Conservation (phyloP, 2,113 vertebrate genomes). For the Periophthalmus modestus region DNA sequence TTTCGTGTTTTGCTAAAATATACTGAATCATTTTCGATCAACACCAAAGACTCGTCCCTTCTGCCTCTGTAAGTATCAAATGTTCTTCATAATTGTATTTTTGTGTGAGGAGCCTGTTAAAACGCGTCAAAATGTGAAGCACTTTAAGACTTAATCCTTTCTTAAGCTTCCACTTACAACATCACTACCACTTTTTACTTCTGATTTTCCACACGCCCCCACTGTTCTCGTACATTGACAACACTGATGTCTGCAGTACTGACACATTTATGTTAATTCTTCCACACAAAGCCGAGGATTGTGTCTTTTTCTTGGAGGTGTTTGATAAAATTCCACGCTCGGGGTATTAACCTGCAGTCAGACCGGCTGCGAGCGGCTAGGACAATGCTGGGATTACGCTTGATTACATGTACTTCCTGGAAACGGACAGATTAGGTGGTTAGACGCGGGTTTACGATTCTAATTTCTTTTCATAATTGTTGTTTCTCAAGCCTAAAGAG, state of each 20-base stretch:
- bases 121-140: slow-evolving; percentile 2
- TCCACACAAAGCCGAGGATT: slow-evolving; percentile 29
- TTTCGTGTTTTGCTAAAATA: too few relatives aligned
- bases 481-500: slow-evolving; percentile 6
- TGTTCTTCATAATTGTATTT: background rate
- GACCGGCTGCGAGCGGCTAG: slow-evolving; percentile 33
- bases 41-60: background rate
- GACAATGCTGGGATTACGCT: slow-evolving; percentile 40
- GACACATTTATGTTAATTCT: slow-evolving; percentile 30
- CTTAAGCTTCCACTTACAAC: slow-evolving; percentile 1
- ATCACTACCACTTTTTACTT: slow-evolving; percentile 15
- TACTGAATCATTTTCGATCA: background rate
- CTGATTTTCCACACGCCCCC: background rate
- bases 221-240: background rate
- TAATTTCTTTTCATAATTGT: slow-evolving; percentile 15
- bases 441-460: background rate
- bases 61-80: background rate
- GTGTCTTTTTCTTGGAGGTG: slow-evolving; percentile 18
- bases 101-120: background rate
- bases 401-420: slow-evolving; percentile 25
- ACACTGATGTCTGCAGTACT: slow-evolving; percentile 18
- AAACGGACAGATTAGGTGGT: slow-evolving; percentile 21
- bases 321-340: slow-evolving; percentile 10
- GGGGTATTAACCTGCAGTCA: slow-evolving; percentile 33
- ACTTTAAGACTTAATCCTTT: background rate